Conservation (phyloP, 2,113 vertebrate genomes). For the Enhydra lutris region DNA sequence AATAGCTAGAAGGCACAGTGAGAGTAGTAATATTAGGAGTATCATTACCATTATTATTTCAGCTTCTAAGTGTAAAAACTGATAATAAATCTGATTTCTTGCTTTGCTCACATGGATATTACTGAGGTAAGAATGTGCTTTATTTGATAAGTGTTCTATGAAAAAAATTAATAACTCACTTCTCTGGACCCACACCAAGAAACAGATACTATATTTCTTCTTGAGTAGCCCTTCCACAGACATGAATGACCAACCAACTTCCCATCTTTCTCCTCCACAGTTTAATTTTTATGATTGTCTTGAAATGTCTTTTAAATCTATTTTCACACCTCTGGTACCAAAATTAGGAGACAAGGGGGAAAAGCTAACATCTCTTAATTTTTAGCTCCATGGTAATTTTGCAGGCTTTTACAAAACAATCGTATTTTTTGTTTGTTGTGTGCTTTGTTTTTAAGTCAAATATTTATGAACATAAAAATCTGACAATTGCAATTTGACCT, state of each 20-base stretch:
- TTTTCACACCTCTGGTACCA: neutral
- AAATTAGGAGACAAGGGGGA: constrained; percentile 5
- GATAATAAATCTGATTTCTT: neutral
- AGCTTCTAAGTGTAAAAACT: neutral
- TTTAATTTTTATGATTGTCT: neutral
- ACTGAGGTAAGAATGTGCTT: constrained; percentile 18
- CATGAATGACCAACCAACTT: neutral
- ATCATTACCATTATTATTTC: neutral
- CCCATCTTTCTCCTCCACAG: neutral
- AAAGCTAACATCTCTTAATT: neutral
- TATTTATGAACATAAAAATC: neutral
- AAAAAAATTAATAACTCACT: neutral
- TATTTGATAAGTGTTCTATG: neutral
- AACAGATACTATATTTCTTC: neutral
- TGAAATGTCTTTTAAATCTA: constrained; percentile 13
- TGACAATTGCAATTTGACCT: neutral
- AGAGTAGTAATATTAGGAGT: neutral
- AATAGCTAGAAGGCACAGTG: neutral
- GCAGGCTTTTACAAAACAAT: neutral
- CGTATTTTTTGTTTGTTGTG: neutral
- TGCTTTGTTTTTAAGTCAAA: neutral
- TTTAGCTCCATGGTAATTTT: neutral
- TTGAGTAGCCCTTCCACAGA: neutral
- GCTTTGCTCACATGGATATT: neutral
- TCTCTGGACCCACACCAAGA: neutral